Evolutionary conservation across 2,888 invertebrate species (phyloP).

Genomic region (Agrochola lota): DNA sequence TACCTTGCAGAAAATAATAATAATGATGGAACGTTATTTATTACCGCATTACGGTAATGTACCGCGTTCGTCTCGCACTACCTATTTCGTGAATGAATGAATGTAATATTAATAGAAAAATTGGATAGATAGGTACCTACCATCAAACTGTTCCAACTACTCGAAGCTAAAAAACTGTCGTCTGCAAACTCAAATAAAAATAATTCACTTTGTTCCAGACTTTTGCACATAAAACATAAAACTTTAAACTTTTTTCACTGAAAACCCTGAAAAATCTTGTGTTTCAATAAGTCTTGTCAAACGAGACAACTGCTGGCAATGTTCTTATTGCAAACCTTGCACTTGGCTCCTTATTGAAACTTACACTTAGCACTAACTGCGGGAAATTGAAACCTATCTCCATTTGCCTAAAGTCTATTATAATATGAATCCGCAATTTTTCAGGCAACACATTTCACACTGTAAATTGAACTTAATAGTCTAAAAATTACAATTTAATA

Average conservation of each 20-base stretch:
- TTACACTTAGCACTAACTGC: constrained; percentile 20
- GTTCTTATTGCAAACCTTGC: constrained; percentile 60
- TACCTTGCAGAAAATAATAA: background rate
- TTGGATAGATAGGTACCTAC: background rate
- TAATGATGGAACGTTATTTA: constrained; percentile 7
- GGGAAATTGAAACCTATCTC: constrained; percentile 46
- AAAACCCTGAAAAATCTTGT: constrained; percentile 46
- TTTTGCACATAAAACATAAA: constrained; percentile 60
- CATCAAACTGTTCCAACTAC: constrained; percentile 2
- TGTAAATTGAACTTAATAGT: constrained; percentile 43
- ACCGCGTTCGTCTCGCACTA: background rate
- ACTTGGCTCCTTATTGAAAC: constrained; percentile 62
- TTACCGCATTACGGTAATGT: constrained; percentile 17
- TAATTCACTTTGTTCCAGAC: constrained; percentile 62
- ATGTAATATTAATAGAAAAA: constrained; percentile 19
- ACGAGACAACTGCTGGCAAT: constrained; percentile 56
- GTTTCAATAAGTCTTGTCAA: constrained; percentile 65
- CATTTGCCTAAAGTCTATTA: constrained; percentile 42
- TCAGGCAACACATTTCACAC: background rate
- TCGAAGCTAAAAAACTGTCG: constrained; percentile 21
- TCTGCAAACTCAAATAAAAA: constrained; percentile 50
- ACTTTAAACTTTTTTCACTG: constrained; percentile 42
- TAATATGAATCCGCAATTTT: constrained; percentile 11
- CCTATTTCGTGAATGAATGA: background rate
- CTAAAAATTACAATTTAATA: constrained; percentile 39